These are phyloP conservation scores for Portunus trituberculatus DNA, from an alignment of 1,140 invertebrate genomes.

Conservation along the genomic window DNA sequence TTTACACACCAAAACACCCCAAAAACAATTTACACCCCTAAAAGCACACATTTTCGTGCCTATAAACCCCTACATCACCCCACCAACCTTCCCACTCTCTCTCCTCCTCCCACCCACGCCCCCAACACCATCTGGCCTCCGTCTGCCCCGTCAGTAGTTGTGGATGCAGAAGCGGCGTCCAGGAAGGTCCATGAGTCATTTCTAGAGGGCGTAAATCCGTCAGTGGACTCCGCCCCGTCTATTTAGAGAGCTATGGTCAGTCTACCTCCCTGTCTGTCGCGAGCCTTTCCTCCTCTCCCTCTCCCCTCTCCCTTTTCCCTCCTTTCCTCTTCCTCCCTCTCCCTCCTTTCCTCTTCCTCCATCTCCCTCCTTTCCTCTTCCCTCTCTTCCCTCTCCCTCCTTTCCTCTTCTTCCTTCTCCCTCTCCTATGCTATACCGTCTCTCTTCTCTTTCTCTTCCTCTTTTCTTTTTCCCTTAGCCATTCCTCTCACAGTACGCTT, in stretches of 20 bases:
- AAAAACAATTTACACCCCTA: too few relatives aligned
- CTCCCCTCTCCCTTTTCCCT: not conserved
- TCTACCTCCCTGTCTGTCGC: slow-evolving; percentile 1
- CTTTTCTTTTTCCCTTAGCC: not conserved
- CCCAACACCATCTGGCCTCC: not conserved
- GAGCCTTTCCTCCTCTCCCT: not conserved
- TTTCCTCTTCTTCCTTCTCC: not conserved
- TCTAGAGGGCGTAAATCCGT: slow-evolving; percentile 46
- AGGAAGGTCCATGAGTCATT: slow-evolving; percentile 42
- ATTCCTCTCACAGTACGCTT: not conserved
- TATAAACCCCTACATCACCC: too few relatives aligned
- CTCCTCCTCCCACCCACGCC: not conserved
- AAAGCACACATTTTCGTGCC: too few relatives aligned
- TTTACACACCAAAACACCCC: too few relatives aligned
- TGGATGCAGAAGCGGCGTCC: not conserved
- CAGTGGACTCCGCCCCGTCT: slow-evolving; percentile 51
- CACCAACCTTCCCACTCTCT: too few relatives aligned
- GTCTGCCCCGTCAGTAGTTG: slow-evolving; percentile 17
- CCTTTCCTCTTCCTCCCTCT: not conserved
- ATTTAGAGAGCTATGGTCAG: slow-evolving; percentile 58
- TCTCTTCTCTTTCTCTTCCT: not conserved
- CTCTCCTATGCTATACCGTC: not conserved
- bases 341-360: not conserved
- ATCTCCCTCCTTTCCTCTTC: not conserved
- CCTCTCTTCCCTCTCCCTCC: not conserved